Evolutionary conservation across 2,888 invertebrate species (phyloP).

Genomic region (Aromia moschata): DNA sequence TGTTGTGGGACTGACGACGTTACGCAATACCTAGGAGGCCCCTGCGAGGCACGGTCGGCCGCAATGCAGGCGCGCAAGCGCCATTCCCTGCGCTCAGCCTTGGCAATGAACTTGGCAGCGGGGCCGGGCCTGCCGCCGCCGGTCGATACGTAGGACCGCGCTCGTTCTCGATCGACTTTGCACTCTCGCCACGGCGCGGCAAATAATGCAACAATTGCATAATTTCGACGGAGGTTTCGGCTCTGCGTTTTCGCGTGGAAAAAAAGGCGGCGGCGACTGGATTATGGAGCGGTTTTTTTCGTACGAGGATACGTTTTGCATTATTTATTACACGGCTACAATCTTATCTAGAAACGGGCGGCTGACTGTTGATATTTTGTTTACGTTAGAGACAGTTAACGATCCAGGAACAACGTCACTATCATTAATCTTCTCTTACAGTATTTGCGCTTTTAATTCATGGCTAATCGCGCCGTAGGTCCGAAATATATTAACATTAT

Average conservation of each 20-base stretch:
- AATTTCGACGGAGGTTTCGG: slow-evolving; percentile 13
- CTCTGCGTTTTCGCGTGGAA: background rate
- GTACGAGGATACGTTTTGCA: background rate
- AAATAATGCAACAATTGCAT: slow-evolving; percentile 32
- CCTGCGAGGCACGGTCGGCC: slow-evolving; percentile 59
- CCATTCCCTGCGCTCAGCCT: slow-evolving; percentile 77
- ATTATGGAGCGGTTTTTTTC: background rate
- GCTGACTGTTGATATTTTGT: background rate
- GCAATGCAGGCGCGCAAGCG: slow-evolving; percentile 69
- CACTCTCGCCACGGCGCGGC: slow-evolving; percentile 1
- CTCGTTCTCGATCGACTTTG: slow-evolving; percentile 13
- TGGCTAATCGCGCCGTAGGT: no score
- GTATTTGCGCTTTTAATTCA: no score
- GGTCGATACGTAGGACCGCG: slow-evolving; percentile 43
- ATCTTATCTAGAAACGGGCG: background rate
- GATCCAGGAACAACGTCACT: background rate
- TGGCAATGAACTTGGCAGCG: slow-evolving; percentile 81
- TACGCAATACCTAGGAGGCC: slow-evolving; percentile 54
- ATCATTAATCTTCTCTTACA: background rate
- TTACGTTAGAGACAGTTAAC: background rate
- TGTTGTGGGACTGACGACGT: slow-evolving; percentile 54
- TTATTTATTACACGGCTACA: background rate
- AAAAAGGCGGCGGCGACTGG: background rate
- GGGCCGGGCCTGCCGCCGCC: slow-evolving; percentile 29
- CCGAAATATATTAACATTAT: no score